A percentile compares a stretch with the other conserved stretches of the same genome.
Evolutionary conservation across 2,888 invertebrate species (phyloP).

Genomic region (Diogma glabrata): DNA sequence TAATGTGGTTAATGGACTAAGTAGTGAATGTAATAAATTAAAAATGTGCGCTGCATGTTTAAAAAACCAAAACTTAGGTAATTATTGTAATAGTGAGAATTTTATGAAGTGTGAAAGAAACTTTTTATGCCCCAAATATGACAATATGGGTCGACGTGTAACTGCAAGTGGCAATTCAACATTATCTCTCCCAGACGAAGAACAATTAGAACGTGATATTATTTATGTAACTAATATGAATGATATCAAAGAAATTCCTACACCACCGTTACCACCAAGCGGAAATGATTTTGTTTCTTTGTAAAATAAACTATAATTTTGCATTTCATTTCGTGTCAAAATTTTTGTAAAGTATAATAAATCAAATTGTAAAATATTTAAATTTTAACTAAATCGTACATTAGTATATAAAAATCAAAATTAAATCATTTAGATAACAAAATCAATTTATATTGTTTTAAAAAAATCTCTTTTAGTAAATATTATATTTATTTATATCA

Average conservation of each 20-base stretch:
- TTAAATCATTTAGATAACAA: too few species aligned
- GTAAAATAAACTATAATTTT: conserved; percentile 14
- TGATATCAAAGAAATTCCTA: conserved; percentile 13
- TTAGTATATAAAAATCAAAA: too few species aligned
- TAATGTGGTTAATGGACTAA: conserved; percentile 4
- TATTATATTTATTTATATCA: too few species aligned
- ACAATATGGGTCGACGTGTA: conserved; percentile 82
- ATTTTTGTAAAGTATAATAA: too few species aligned
- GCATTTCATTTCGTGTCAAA: too few species aligned
- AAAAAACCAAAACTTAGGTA: conserved; percentile 12
- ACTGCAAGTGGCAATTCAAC: conserved; percentile 83
- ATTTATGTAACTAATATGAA: conserved; percentile 19
- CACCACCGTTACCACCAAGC: conserved; percentile 20
- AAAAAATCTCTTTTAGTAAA: too few species aligned
- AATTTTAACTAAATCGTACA: too few species aligned
- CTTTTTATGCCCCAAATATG: conserved; percentile 52
- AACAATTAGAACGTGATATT: conserved; percentile 32
- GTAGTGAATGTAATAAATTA: not conserved
- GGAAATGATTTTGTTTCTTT: conserved; percentile 35
- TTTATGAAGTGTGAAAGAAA: conserved; percentile 24
- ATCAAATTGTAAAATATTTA: too few species aligned
- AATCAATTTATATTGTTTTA: too few species aligned
- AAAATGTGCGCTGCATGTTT: conserved; percentile 13
- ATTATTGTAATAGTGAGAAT: conserved; percentile 20
- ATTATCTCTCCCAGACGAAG: conserved; percentile 63